Evolutionary conservation across 2,888 invertebrate species (phyloP).

Genomic region (Agrochola litura): DNA sequence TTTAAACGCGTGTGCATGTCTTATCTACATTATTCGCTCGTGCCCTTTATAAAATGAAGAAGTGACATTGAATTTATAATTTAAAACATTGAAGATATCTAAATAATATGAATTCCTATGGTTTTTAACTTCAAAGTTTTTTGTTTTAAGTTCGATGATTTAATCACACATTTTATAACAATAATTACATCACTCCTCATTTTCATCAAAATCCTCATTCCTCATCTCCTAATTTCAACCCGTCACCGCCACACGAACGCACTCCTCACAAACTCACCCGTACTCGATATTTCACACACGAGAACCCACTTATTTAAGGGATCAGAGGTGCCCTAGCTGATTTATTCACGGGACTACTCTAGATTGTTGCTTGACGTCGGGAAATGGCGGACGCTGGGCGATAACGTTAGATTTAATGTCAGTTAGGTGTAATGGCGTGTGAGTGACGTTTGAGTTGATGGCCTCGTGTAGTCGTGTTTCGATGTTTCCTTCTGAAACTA

Average conservation of each 20-base stretch:
- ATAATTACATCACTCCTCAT: background rate
- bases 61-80: no score
- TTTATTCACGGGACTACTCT: conserved; percentile 82
- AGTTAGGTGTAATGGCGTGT: conserved; percentile 66
- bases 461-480: conserved; percentile 32
- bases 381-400: conserved; percentile 64
- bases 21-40: no score
- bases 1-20: conserved; percentile 33
- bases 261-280: conserved; percentile 53
- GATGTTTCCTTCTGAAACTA: conserved; percentile 39
- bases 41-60: background rate
- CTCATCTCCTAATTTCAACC: background rate
- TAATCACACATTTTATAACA: background rate
- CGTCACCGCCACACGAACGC: conserved; percentile 27
- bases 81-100: background rate
- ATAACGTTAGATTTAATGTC: conserved; percentile 65
- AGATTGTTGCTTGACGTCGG: conserved; percentile 72
- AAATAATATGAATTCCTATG: background rate
- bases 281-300: conserved; percentile 88
- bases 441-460: conserved; percentile 65
- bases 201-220: background rate
- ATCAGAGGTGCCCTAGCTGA: conserved; percentile 86
- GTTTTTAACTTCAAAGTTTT: background rate
- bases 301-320: conserved; percentile 88
- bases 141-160: background rate